Evolutionary conservation across 2,113 vertebrate species (phyloP).

Genomic region (Rhombomys opimus): DNA sequence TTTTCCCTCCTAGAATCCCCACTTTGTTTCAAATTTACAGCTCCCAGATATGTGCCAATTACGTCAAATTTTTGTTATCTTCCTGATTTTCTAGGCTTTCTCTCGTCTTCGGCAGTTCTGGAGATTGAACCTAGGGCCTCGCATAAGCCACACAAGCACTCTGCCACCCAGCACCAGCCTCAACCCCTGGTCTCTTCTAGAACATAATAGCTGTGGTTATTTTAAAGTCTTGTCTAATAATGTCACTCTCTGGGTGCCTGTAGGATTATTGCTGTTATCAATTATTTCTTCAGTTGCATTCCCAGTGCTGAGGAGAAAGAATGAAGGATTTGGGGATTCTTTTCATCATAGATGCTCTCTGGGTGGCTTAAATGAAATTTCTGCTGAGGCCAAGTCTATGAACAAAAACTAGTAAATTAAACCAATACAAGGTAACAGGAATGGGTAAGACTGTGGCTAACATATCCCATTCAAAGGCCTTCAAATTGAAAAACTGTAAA

Average conservation of each 20-base stretch:
- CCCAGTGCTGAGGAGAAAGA: neutral
- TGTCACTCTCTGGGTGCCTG: neutral
- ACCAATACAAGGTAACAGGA: neutral
- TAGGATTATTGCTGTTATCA: slow-evolving; percentile 9
- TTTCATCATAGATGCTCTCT: slow-evolving; percentile 11
- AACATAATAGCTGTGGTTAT: neutral
- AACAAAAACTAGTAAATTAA: slow-evolving; percentile 39
- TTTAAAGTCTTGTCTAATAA: slow-evolving; percentile 23
- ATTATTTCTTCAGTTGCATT: neutral
- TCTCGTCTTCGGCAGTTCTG: neutral
- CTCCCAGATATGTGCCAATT: neutral
- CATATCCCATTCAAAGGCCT: neutral
- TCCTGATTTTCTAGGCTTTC: neutral
- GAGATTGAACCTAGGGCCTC: neutral
- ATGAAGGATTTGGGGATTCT: neutral
- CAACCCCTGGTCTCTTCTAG: neutral
- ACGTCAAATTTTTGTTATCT: neutral
- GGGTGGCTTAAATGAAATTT: slow-evolving; percentile 7
- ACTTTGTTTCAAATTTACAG: slow-evolving; percentile 20
- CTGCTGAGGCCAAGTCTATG: neutral
- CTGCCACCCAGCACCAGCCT: neutral
- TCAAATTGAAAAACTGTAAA: slow-evolving; percentile 4
- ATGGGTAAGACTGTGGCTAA: neutral
- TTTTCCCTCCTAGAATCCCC: neutral
- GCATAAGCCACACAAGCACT: neutral